phyloP scores from a whole-genome alignment of 2,888 invertebrate genomes.

The Cryptophagus acutangulus region DNA sequence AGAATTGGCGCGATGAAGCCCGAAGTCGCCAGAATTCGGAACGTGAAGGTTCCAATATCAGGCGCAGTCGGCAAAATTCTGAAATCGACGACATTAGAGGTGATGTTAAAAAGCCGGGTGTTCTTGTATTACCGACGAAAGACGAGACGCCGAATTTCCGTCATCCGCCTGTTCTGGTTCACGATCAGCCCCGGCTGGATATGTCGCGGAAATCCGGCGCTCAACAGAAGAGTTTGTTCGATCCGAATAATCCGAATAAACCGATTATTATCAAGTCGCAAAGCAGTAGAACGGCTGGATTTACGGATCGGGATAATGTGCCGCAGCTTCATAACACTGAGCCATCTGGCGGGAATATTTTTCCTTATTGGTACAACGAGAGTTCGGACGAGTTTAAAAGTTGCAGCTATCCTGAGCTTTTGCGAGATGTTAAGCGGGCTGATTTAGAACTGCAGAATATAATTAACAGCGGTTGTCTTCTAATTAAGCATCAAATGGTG shows the following conservation, averaged over 20 bases:
- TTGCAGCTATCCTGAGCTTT: conserved; percentile 57
- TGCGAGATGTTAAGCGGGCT: conserved; percentile 63
- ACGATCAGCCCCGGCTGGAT: not conserved
- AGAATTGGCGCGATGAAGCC: conserved; percentile 46
- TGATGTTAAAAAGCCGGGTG: conserved; percentile 38
- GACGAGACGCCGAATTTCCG: conserved; percentile 10
- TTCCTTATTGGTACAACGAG: conserved; percentile 57
- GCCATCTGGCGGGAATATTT: conserved; percentile 49
- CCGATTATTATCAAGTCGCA: conserved; percentile 64
- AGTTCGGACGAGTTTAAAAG: conserved; percentile 57
- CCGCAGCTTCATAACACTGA: conserved; percentile 46
- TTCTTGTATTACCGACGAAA: conserved; percentile 40
- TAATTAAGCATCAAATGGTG: conserved; percentile 63
- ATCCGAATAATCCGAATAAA: conserved; percentile 63
- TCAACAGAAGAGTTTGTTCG: conserved; percentile 53
- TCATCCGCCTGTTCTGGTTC: not conserved
- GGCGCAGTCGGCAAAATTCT: conserved; percentile 29
- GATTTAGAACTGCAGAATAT: conserved; percentile 65
- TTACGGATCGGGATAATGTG: conserved; percentile 37
- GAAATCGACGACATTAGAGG: conserved; percentile 29
- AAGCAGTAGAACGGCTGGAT: conserved; percentile 42
- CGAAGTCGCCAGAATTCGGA: conserved; percentile 37
- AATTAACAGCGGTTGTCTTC: conserved; percentile 56
- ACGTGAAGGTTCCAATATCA: conserved; percentile 26
- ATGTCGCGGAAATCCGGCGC: conserved; percentile 20